These are phyloP conservation scores for Conistra vaccinii DNA, from an alignment of 2,888 invertebrate species.

Conservation along the genomic window DNA sequence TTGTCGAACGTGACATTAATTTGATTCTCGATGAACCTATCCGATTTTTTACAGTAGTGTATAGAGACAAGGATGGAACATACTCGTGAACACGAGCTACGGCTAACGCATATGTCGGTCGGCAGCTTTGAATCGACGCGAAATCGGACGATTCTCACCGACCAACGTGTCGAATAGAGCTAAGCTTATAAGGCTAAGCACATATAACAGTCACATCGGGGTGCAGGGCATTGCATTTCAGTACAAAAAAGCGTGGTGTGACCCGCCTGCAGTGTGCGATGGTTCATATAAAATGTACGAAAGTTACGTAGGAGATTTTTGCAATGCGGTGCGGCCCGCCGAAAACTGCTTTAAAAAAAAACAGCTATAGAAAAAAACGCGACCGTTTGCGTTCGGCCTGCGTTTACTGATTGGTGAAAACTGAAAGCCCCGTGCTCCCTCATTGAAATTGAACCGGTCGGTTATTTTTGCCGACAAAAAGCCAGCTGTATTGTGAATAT, in stretches of 20 bases:
- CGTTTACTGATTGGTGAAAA: slow-evolving; percentile 50
- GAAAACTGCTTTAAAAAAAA: not conserved
- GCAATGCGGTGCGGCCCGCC: no score
- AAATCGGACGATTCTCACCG: not conserved
- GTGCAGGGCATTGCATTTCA: not conserved
- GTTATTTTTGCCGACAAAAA: slow-evolving; percentile 71
- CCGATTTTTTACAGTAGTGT: no score
- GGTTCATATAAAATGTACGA: not conserved
- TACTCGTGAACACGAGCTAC: no score
- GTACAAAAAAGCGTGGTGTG: not conserved
- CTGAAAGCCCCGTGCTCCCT: slow-evolving; percentile 46
- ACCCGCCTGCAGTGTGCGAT: not conserved
- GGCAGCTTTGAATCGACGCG: not conserved
- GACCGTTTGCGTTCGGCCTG: slow-evolving; percentile 22
- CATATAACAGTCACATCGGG: not conserved
- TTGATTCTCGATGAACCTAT: no score
- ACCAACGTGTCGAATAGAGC: not conserved
- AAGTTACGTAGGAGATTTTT: not conserved
- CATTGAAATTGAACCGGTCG: slow-evolving; percentile 73
- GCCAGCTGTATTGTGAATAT: slow-evolving; percentile 80
- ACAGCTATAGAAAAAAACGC: slow-evolving; percentile 9
- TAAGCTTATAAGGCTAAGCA: not conserved
- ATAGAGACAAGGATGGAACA: no score
- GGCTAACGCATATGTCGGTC: no score
- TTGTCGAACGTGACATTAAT: no score